A percentile compares a stretch with the other conserved stretches of the same genome.
These are phyloP conservation scores for Enhydra lutris DNA, from an alignment of 2,113 vertebrate genomes.

Conservation along the genomic window DNA sequence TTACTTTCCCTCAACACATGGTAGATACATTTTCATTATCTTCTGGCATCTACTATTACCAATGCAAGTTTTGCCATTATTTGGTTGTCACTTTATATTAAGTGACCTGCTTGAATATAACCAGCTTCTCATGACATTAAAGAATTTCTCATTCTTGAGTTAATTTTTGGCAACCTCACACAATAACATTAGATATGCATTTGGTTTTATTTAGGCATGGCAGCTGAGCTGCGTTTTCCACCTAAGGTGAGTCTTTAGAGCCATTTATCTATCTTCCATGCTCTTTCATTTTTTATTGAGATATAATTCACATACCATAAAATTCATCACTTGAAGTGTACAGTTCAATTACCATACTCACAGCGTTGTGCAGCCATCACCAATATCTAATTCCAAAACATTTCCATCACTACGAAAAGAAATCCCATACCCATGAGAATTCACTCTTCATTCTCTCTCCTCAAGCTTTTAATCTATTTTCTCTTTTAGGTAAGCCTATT, in stretches of 20 bases:
- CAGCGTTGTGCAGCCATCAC: not conserved
- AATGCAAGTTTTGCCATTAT: not conserved
- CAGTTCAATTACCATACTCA: not conserved
- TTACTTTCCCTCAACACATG: not conserved
- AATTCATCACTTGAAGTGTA: not conserved
- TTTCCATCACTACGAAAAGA: not conserved
- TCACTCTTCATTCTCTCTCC: not conserved
- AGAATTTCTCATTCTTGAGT: not conserved
- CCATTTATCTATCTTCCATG: not conserved
- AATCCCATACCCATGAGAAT: not conserved
- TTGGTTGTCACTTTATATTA: not conserved
- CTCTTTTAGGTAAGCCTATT: not conserved
- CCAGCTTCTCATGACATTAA: not conserved
- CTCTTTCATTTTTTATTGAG: not conserved
- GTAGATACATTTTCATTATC: not conserved
- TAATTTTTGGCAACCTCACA: not conserved
- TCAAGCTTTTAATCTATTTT: not conserved
- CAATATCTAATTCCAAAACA: not conserved
- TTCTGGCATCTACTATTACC: not conserved
- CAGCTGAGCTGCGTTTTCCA: not conserved
- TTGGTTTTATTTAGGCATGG: not conserved
- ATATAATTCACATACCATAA: not conserved
- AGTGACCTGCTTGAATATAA: not conserved
- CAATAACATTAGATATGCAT: not conserved
- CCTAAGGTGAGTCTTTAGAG: not conserved